Conservation (phyloP, 2,113 vertebrate genomes). For the Elephantulus edwardii region DNA sequence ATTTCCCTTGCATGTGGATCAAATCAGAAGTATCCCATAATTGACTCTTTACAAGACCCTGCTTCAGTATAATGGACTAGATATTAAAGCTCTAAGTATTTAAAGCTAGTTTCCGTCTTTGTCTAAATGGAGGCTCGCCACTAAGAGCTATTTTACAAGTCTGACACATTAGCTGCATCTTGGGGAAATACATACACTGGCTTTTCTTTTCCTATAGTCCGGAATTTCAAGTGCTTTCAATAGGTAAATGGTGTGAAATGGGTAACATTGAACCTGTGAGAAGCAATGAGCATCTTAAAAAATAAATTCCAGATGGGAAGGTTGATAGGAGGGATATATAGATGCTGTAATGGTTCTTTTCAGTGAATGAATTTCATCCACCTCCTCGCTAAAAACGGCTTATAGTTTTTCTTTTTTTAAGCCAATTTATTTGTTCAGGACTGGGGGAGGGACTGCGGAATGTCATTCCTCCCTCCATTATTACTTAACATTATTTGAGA, state of each 20-base stretch:
- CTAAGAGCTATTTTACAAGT: constrained; percentile 96
- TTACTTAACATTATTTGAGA: constrained; percentile 64
- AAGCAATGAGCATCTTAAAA: constrained; percentile 85
- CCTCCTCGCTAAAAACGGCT: constrained; percentile 38
- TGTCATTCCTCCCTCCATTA: constrained; percentile 57
- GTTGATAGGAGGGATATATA: constrained; percentile 78
- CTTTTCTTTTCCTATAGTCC: constrained; percentile 84
- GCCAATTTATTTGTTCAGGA: constrained; percentile 54
- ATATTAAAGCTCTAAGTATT: constrained; percentile 98
- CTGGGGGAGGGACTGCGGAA: neutral
- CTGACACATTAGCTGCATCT: constrained; percentile 92
- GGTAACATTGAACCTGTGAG: constrained; percentile 85
- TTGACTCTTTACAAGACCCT: constrained; percentile 98
- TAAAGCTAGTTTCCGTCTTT: constrained; percentile 93
- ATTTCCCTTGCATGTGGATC: constrained; percentile 96
- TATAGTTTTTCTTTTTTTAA: constrained; percentile 38
- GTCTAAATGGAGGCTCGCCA: constrained; percentile 87
- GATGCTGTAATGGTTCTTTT: constrained; percentile 77
- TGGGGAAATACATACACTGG: constrained; percentile 86
- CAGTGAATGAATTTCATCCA: constrained; percentile 62
- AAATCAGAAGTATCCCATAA: constrained; percentile 98
- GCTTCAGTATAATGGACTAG: constrained; percentile 97
- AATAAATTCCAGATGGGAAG: constrained; percentile 93
- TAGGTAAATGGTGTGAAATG: constrained; percentile 86
- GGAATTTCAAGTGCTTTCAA: constrained; percentile 89